Conservation (phyloP, 1,140 invertebrate genomes). For the Euglossa dilemma region DNA sequence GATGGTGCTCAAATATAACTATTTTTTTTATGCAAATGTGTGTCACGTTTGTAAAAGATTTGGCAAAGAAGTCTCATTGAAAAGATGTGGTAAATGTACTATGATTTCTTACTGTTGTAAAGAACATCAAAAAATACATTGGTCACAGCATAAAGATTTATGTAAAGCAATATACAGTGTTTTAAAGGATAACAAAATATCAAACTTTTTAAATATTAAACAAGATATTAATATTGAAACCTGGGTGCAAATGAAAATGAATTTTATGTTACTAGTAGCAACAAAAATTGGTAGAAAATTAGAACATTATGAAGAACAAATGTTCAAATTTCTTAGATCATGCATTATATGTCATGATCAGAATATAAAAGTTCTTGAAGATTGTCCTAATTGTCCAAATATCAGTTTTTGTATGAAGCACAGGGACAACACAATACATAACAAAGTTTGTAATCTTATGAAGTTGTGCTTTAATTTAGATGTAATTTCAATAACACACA, state of each 20-base stretch:
- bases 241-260: conserved; percentile 68
- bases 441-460: conserved; percentile 59
- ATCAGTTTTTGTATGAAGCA: conserved; percentile 71
- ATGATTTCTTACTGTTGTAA: conserved; percentile 76
- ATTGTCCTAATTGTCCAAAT: conserved; percentile 68
- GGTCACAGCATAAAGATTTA: conserved; percentile 73
- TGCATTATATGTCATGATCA: conserved; percentile 69
- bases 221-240: conserved; percentile 37
- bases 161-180: conserved; percentile 66
- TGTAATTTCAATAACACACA: conserved; percentile 51
- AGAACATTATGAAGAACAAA: conserved; percentile 68
- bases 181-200: conserved; percentile 22
- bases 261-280: conserved; percentile 67
- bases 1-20: conserved; percentile 11
- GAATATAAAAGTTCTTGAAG: conserved; percentile 50
- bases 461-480: conserved; percentile 65
- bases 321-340: conserved; percentile 72
- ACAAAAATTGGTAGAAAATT: conserved; percentile 64
- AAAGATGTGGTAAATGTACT: conserved; percentile 71
- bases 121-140: conserved; percentile 75
- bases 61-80: conserved; percentile 59
- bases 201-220: conserved; percentile 41
- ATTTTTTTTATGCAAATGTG: conserved; percentile 68
- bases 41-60: conserved; percentile 74
- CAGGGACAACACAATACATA: conserved; percentile 52